Base-by-base conservation (phyloP, 2,797 vertebrate genomes). In the Glyptemys insculpta region DNA sequence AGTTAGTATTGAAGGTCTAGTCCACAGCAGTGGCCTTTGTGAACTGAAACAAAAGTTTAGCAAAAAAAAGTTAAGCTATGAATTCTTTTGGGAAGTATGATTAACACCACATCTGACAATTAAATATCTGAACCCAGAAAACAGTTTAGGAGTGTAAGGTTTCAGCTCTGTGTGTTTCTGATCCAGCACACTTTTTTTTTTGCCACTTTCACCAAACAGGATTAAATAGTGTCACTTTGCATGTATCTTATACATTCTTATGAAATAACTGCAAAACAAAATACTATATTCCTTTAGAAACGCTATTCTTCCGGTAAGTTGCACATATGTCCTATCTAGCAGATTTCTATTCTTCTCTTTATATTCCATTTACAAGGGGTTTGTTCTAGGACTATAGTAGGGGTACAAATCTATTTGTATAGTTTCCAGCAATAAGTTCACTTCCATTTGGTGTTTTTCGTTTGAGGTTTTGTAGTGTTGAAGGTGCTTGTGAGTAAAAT, bases 401-500 rank as follows among this genome's bases (percentile, higher is more conserved):
- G 53, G 21, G 53, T 23, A 54, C 16, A n/a, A n/a, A n/a, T 34
- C 62, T 65, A n/a, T 41, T 72, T 72, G n/a, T 10, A 41, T 72
- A 41, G 34, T 37, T 72, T n/a, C 9, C 19, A 72, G 2, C 47
- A 72, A 87, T 90, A 91, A 88, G 68, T 81, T 96, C 56, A 85
- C 83, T 78, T 95, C 79, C 86, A 44, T 44, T 62, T 90, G 83
- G 85, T 16, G 76, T 89, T 5, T 92, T 92, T 90, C 53, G 87
- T 93, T 89, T 59, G 93, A 79, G 80, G 56, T 79, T 41, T 9
- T 14, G 82, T 90, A 87, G 92, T 56, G 54, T 21, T 72, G 2
- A 18, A 59, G 91, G 84, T 15, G 89, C 50, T 15, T 49, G 85
- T 92, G 93, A 95, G 94, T 95, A 91, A 96, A 91, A 79, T 95